Evolutionary conservation across 1,140 invertebrate species (phyloP), one percentile per base, ranked within the genome.

Genomic region (Atopsyche davidsoni): DNA sequence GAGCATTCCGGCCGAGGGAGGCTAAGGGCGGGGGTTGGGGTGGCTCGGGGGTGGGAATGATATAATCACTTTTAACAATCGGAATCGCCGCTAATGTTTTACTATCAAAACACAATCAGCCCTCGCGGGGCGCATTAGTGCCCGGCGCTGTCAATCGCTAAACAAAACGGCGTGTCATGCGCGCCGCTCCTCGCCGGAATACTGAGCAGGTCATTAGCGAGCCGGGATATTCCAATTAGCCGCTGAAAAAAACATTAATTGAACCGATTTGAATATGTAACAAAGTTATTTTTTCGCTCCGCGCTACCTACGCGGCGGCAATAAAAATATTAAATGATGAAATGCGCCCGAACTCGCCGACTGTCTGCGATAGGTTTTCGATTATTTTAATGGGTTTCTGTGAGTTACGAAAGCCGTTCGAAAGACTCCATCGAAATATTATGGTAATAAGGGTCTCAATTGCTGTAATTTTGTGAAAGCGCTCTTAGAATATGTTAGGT

Each of bases 261-360:
- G 35, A n/a, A 22, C 50, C 40, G 50, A 46, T 46, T 46, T 52
- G 50, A 52, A 52, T 52, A 39, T 42, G 22, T 46, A 52, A 52
- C 42, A 11, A 14, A 9, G 10, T 13, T 7, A 40, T 40, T 49
- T 38, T 31, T 21, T 24, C 14, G 13, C 13, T 17, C n/a, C 35
- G 35, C 17, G 35, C n/a, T 36, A 17, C 35, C 35, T 36, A n/a
- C 35, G 13, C 35, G 35, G n/a, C n/a, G n/a, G n/a, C n/a, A n/a
- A n/a, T n/a, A n/a, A n/a, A n/a, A n/a, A n/a, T n/a, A n/a, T n/a
- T 19, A 44, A 32, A 13, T 3, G 25, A 3, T 17, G 13, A 7
- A n/a, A 3, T 17, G 11, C 34, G n/a, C 34, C 14, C 10, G 14
- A n/a, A 1, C 31, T 32, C 34, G 16, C 17, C 31, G 42, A 44